These are phyloP conservation scores for Chloropsis cyanopogon DNA, from an alignment of 2,113 vertebrate species.

Conservation along the genomic window DNA sequence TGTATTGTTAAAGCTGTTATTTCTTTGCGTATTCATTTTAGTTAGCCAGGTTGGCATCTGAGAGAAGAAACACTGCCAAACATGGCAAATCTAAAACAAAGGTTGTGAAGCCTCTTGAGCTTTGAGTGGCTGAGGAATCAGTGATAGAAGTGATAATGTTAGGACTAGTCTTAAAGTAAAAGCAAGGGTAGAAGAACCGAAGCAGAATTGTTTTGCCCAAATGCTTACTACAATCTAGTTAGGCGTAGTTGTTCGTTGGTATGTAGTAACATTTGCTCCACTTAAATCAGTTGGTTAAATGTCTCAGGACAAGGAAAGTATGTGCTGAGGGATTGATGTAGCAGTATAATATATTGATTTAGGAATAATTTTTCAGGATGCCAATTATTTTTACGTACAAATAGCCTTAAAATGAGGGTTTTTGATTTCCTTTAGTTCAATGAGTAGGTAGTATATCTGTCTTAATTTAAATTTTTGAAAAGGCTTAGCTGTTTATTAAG, in stretches of 20 bases:
- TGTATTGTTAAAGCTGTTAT: background rate
- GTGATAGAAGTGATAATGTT: background rate
- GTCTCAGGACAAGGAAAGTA: background rate
- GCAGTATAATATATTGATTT: background rate
- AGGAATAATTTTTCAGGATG: background rate
- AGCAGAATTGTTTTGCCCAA: background rate
- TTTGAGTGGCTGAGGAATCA: background rate
- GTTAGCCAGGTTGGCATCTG: background rate
- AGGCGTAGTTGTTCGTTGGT: background rate
- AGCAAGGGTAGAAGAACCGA: background rate
- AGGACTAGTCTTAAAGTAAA: background rate
- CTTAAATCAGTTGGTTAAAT: background rate
- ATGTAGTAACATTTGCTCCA: background rate
- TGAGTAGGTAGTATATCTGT: background rate
- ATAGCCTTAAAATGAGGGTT: background rate
- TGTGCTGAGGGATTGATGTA: background rate
- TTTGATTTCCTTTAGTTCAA: background rate
- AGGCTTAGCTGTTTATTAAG: background rate
- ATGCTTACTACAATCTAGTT: background rate
- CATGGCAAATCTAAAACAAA: background rate
- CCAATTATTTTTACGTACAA: background rate
- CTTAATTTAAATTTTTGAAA: background rate
- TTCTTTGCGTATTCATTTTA: background rate
- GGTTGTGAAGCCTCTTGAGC: background rate
- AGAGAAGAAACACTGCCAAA: background rate